Percentiles rank a stretch among this genome's conserved stretches.
Evolutionary conservation across 2,888 invertebrate species (phyloP).

Genomic region (Lumbricus terrestris): DNA sequence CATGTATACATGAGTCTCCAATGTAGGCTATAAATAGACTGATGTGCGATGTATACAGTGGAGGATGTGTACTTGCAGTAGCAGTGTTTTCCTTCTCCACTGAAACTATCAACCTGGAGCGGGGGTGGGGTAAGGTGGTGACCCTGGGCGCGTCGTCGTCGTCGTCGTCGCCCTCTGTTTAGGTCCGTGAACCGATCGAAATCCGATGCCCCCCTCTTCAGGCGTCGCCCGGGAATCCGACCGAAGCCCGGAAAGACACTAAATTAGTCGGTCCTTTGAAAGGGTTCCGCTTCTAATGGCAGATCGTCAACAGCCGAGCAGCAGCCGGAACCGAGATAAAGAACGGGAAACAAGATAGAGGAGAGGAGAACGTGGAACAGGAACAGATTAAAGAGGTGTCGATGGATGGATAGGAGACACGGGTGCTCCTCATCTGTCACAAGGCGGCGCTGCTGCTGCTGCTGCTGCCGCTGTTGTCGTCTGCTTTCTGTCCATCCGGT

Average conservation of each 20-base stretch:
- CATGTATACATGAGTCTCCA: no score
- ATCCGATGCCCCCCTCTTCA: background rate
- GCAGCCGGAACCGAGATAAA: background rate
- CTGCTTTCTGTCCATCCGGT: background rate
- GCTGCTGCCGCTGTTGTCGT: no score
- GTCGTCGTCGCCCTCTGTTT: background rate
- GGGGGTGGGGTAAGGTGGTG: no score
- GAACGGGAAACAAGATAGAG: background rate
- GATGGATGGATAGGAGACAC: background rate
- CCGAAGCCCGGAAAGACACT: background rate
- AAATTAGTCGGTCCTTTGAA: background rate
- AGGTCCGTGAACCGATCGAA: background rate
- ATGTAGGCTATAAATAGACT: no score
- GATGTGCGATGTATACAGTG: no score
- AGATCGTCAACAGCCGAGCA: background rate
- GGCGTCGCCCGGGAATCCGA: background rate
- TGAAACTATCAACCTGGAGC: no score
- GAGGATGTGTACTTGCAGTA: background rate
- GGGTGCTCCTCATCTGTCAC: background rate
- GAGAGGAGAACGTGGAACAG: background rate
- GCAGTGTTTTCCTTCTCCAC: background rate
- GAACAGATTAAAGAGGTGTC: slow-evolving; percentile 3
- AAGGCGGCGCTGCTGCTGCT: background rate
- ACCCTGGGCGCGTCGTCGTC: background rate
- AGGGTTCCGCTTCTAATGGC: background rate